These are phyloP conservation scores for Mayetiola destructor DNA, from an alignment of 2,888 invertebrate genomes.

Conservation along the genomic window DNA sequence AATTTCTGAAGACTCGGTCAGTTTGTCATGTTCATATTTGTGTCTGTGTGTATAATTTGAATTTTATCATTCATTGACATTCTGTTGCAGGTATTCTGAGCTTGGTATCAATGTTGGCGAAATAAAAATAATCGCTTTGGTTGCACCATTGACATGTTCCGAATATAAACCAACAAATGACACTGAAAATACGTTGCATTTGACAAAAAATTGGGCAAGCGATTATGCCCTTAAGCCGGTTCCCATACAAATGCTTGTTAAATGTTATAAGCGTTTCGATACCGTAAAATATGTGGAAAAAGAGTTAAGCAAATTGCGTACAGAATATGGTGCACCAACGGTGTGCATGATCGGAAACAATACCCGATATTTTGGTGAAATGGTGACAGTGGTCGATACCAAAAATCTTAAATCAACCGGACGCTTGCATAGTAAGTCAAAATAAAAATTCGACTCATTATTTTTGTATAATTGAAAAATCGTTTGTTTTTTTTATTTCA, in stretches of 20 bases:
- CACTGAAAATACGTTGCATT: neutral
- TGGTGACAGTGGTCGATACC: neutral
- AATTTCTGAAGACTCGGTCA: neutral
- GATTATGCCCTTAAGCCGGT: neutral
- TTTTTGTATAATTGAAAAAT: neutral
- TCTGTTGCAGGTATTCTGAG: neutral
- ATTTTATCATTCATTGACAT: neutral
- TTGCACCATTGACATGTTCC: neutral
- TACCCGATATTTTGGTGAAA: neutral
- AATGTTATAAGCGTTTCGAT: too few species aligned
- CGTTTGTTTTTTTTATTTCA: neutral
- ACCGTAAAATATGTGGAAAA: neutral
- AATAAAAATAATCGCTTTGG: neutral
- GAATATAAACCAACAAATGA: neutral
- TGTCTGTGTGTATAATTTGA: neutral
- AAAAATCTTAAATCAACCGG: neutral
- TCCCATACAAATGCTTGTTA: neutral
- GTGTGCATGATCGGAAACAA: neutral
- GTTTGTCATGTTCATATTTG: neutral
- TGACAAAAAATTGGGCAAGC: neutral
- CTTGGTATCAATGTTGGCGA: neutral
- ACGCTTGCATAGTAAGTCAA: conserved; percentile 9
- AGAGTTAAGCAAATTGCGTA: too few species aligned
- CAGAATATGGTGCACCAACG: neutral
- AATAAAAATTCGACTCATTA: neutral